These are phyloP conservation scores for Eulemur rubriventer DNA, from an alignment of 2,797 vertebrate species.

Conservation along the genomic window DNA sequence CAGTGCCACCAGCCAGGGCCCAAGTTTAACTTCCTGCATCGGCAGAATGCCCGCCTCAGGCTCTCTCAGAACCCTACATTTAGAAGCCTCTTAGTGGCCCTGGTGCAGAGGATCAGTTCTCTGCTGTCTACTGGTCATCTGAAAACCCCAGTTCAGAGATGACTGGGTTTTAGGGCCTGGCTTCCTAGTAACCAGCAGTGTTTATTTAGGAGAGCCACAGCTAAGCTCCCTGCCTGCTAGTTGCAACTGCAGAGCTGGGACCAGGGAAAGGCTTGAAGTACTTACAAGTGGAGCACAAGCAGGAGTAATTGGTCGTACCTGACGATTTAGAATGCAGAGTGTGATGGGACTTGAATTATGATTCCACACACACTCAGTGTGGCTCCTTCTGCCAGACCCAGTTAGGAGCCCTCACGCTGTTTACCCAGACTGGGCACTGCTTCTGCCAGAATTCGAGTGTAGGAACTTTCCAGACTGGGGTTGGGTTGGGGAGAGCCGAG, in stretches of 20 bases:
- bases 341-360: neutral
- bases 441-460: neutral
- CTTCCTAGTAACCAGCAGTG: neutral
- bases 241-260: neutral
- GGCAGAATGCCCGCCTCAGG: neutral
- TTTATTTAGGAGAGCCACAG: neutral
- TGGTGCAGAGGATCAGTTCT: neutral
- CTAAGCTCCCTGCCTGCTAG: neutral
- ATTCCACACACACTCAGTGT: neutral
- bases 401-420: neutral
- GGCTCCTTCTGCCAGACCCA: neutral
- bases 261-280: neutral
- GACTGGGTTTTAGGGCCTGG: neutral
- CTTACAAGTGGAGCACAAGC: neutral
- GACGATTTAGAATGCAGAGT: neutral
- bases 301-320: neutral
- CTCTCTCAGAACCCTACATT: neutral
- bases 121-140: neutral
- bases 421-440: neutral
- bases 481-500: fast-evolving
- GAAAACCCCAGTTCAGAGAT: neutral
- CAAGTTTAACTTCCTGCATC: neutral
- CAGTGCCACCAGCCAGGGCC: neutral
- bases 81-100: neutral
- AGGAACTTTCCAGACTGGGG: neutral